phyloP scores from a whole-genome alignment of 2,113 vertebrate species.

The Forbesichthys agassizii region DNA sequence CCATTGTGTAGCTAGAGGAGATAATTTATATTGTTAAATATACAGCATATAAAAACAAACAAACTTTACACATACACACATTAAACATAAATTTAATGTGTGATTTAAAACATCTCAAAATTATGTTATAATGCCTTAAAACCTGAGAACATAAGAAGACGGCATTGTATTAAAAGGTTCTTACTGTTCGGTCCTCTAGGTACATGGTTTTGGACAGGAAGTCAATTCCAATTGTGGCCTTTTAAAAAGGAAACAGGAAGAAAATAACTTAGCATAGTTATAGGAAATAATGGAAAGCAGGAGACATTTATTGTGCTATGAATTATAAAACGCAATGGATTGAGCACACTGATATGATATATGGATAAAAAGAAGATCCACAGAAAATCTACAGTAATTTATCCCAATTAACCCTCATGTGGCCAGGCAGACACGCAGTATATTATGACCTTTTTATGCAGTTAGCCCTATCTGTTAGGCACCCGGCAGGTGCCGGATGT shows the following conservation, averaged over 20 bases:
- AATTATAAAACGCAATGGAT: slow-evolving; percentile 3
- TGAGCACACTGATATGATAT: background rate
- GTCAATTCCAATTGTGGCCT: slow-evolving; percentile 94
- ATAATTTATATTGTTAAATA: too few species aligned
- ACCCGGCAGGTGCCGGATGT: background rate
- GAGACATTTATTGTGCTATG: background rate
- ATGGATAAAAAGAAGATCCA: slow-evolving; percentile 2
- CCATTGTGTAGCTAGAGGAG: too few species aligned
- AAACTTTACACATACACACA: too few species aligned
- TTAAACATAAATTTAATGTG: too few species aligned
- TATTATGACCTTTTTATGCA: slow-evolving; percentile 3
- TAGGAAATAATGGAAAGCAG: slow-evolving; percentile 10
- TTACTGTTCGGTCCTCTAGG: slow-evolving; percentile 92
- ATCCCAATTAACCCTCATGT: slow-evolving; percentile 1
- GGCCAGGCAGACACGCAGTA: background rate
- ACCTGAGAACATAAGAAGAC: background rate
- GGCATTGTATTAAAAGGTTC: slow-evolving; percentile 40
- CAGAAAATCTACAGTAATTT: background rate
- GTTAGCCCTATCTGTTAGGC: background rate
- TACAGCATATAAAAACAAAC: too few species aligned
- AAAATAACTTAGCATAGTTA: slow-evolving; percentile 18
- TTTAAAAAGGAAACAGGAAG: slow-evolving; percentile 50
- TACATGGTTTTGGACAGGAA: slow-evolving; percentile 97
- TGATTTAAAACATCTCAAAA: background rate
- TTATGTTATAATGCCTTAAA: background rate